Conservation (phyloP, 2,888 invertebrate species). For the Argyresthia goedartella region DNA sequence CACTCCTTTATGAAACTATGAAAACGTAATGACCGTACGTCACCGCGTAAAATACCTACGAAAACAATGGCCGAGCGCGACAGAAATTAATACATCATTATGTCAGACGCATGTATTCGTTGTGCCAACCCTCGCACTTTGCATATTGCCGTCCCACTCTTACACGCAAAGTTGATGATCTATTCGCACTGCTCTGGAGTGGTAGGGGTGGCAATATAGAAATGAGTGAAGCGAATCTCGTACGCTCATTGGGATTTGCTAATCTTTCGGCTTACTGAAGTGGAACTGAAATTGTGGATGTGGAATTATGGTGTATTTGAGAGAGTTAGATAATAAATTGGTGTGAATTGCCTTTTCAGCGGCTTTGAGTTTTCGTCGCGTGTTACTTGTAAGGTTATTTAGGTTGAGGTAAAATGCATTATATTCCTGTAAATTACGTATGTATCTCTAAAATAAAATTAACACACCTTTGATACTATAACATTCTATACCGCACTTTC, state of each 20-base stretch:
- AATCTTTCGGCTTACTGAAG: slow-evolving; percentile 48
- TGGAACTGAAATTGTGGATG: slow-evolving; percentile 40
- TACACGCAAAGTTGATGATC: background rate
- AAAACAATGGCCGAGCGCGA: slow-evolving; percentile 65
- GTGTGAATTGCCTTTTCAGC: too few relatives aligned
- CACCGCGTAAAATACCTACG: slow-evolving; percentile 61
- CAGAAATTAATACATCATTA: slow-evolving; percentile 72
- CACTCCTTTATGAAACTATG: slow-evolving; percentile 65
- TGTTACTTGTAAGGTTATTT: too few relatives aligned
- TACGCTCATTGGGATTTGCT: slow-evolving; percentile 55
- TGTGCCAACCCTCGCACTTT: slow-evolving; percentile 2
- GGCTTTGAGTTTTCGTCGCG: too few relatives aligned
- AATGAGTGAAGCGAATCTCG: slow-evolving; percentile 49
- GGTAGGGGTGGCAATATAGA: slow-evolving; percentile 16
- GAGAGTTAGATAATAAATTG: too few relatives aligned
- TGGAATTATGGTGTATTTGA: background rate
- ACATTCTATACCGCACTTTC: too few relatives aligned
- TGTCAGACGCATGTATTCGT: slow-evolving; percentile 55
- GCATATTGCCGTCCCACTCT: slow-evolving; percentile 13
- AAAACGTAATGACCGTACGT: slow-evolving; percentile 69
- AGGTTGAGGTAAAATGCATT: too few relatives aligned
- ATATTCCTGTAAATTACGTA: too few relatives aligned
- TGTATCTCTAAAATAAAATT: too few relatives aligned
- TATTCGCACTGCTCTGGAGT: background rate
- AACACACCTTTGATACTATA: too few relatives aligned